Base-by-base conservation (phyloP, 2,888 invertebrate species). In the Thera britannica region DNA sequence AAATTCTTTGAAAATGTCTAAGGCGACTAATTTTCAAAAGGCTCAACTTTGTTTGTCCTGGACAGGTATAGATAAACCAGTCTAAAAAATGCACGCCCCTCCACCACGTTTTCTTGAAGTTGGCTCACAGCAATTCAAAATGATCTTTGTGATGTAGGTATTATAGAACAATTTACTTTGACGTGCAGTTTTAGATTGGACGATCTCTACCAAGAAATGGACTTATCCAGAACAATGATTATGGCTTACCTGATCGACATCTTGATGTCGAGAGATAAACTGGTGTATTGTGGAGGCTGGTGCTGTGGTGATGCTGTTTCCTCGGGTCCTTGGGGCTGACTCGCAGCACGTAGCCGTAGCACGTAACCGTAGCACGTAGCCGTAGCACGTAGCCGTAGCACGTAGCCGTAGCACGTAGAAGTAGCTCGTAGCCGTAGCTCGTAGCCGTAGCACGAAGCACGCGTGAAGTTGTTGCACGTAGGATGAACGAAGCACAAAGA, bases 211-310 rank as follows among this genome's bases (percentile, higher is more conserved):
- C n/a, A n/a, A n/a, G n/a, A n/a, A n/a, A n/a, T n/a, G n/a, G n/a
- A n/a, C n/a, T n/a, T n/a, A n/a, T n/a, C n/a, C n/a, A n/a, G n/a
- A n/a, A n/a, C n/a, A n/a, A n/a, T n/a, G n/a, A n/a, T n/a, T n/a
- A n/a, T n/a, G 44, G 55, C 65, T 46, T 1, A 68, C 68, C 65
- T 59, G 48, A 58, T 60, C 52, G 23, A 23, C 23, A 23, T 62
- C 56, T 23, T 49, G 56, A 62, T 60, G 34, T 56, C 51, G n/a
- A 7, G 55, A 51, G 36, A 61, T 48, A 58, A n/a, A 35, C 11
- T 58, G 60, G 56, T 55, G 52, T 57, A 58, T 62, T 54, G 52
- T 49, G 46, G 66, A 68, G 60, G 58, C 64, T 68, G 71, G 63
- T 55, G 67, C 46, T 55, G 58, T 65, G 63, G 63, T 64, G 63